These are phyloP conservation scores for Drosophila tanythrix DNA, from an alignment of 2,888 invertebrate species.

Conservation along the genomic window DNA sequence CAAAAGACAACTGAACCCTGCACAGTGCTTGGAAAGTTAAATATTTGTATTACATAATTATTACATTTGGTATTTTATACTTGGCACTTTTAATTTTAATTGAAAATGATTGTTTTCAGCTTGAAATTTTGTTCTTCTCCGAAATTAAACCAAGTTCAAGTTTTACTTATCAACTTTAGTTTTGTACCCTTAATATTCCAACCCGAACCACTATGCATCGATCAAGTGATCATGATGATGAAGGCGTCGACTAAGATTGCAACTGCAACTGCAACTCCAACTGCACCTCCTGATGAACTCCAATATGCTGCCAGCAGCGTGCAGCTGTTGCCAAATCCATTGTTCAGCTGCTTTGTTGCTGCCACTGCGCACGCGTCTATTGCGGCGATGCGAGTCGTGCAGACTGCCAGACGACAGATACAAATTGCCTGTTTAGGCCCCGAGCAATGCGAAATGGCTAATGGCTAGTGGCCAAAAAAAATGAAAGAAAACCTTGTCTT, in stretches of 20 bases:
- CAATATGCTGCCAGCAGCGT: slow-evolving; percentile 34
- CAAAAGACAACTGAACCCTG: slow-evolving; percentile 36
- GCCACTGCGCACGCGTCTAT: slow-evolving; percentile 70
- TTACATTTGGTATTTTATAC: not conserved
- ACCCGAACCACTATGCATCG: slow-evolving; percentile 36
- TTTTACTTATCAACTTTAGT: not conserved
- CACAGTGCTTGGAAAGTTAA: slow-evolving; percentile 25
- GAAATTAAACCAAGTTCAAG: not conserved
- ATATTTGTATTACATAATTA: not conserved
- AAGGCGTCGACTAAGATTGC: slow-evolving; percentile 18
- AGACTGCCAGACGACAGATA: slow-evolving; percentile 57
- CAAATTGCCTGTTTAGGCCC: slow-evolving; percentile 68
- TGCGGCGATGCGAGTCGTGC: slow-evolving; percentile 35
- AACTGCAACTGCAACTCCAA: slow-evolving; percentile 15
- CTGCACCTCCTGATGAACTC: slow-evolving; percentile 49
- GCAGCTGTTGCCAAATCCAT: slow-evolving; percentile 39
- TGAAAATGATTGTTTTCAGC: not conserved
- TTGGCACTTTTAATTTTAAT: not conserved
- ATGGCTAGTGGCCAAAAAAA: slow-evolving; percentile 45
- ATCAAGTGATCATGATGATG: slow-evolving; percentile 40
- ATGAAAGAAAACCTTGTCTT: slow-evolving; percentile 37
- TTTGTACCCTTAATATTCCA: not conserved
- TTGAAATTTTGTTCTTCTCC: not conserved
- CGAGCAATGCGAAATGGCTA: slow-evolving; percentile 47
- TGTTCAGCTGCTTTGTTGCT: slow-evolving; percentile 14